Evolutionary conservation across 2,113 vertebrate species (phyloP).

Genomic region (Ellobius talpinus): DNA sequence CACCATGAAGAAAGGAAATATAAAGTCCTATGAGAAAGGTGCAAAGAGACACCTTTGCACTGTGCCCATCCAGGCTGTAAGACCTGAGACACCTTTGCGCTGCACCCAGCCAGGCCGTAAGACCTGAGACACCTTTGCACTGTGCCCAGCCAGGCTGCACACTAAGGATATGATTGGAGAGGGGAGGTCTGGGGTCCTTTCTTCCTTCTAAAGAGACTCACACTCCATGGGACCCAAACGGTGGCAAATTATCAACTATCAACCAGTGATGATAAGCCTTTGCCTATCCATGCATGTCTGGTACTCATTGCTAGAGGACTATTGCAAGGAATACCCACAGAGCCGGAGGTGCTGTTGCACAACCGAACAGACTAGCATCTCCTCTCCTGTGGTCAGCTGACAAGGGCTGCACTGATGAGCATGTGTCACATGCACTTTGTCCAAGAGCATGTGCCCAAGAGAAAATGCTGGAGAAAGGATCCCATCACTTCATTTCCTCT

Average conservation of each 20-base stretch:
- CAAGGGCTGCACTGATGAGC: not conserved
- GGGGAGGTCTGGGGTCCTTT: not conserved
- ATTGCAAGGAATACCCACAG: not conserved
- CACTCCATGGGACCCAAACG: not conserved
- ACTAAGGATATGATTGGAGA: not conserved
- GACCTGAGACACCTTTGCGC: no score
- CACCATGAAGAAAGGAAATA: not conserved
- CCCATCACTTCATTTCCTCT: not conserved
- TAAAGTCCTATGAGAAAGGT: not conserved
- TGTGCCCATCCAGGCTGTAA: no score
- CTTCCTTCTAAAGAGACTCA: constrained; percentile 20
- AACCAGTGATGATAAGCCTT: not conserved
- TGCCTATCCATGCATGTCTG: not conserved
- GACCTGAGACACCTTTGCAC: not conserved
- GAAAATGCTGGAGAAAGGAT: not conserved
- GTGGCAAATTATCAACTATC: not conserved
- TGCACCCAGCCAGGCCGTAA: no score
- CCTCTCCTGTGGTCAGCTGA: not conserved
- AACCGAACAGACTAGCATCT: not conserved
- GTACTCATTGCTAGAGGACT: not conserved
- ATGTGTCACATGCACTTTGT: not conserved
- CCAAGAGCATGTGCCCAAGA: not conserved
- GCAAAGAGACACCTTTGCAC: not conserved
- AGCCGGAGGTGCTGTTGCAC: not conserved
- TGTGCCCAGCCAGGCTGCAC: not conserved